A percentile compares a stretch with the other conserved stretches of the same genome.
These are phyloP conservation scores for Myanophis thanlyinensis DNA, from an alignment of 2,113 vertebrate species.

Conservation along the genomic window DNA sequence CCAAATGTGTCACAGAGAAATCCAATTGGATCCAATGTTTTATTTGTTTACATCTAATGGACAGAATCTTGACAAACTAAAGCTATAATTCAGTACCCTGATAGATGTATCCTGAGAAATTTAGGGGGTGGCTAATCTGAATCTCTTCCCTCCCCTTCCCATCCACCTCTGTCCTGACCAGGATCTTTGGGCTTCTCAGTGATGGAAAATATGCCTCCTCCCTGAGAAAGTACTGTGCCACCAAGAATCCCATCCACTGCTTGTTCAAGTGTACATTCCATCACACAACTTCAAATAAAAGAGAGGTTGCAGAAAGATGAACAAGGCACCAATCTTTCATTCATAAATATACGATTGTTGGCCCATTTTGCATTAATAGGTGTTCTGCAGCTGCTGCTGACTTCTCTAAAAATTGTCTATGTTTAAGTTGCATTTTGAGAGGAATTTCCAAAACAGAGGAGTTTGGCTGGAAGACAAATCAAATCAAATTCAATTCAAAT, in stretches of 20 bases:
- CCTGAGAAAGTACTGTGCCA: not conserved
- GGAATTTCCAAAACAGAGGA: not conserved
- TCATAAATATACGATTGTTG: not conserved
- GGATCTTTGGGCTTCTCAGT: not conserved
- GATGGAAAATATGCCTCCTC: not conserved
- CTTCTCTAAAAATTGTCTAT: not conserved
- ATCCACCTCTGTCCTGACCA: not conserved
- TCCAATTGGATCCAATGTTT: not conserved
- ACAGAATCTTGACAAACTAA: not conserved
- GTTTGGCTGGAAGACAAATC: not conserved
- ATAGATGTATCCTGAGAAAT: not conserved
- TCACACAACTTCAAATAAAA: not conserved
- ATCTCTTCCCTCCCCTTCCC: not conserved
- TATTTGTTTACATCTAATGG: not conserved
- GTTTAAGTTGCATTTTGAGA: not conserved
- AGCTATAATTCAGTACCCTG: not conserved
- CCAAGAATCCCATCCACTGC: not conserved
- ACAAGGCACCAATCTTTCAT: not conserved
- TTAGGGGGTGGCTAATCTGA: not conserved
- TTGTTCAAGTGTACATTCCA: not conserved
- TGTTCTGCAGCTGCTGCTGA: not conserved
- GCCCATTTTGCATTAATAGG: not conserved
- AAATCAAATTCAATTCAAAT: too few relatives aligned
- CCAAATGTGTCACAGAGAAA: not conserved
- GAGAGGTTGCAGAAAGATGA: not conserved